Base-by-base conservation (phyloP, 2,113 vertebrate species). In the Archocentrus centrarchus region DNA sequence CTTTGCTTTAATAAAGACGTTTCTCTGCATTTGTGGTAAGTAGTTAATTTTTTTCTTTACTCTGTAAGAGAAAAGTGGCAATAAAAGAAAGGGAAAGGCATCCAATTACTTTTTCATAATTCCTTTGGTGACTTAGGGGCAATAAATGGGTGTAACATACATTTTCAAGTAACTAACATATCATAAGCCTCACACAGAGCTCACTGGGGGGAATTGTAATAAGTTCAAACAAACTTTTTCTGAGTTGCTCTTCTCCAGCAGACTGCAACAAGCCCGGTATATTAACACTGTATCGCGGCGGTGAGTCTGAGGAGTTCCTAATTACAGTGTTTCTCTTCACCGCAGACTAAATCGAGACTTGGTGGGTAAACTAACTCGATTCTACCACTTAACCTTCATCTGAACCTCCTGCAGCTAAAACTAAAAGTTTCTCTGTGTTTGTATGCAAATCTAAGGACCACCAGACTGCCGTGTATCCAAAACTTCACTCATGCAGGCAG, bases 281-380 rank as follows among this genome's bases (percentile, higher is more conserved):
- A 84, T 79, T 86, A 89, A 89, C 89, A 83, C 80, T 35, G 83
- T 53, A 77, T 62, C 77, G 89, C 18, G 59, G 88, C 20, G 82
- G 90, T 89, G 81, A 90, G 91, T 41, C 84, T 86, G 88, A 84
- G 86, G 84, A 94, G 93, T 63, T 88, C 75, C 89, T 94, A 95
- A 95, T 95, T 89, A 95, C 91, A 93, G 92, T 91, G 90, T 88
- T 91, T 81, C 82, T 82, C 86, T 88, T 77, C 70, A 22, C 86
- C 89, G 85, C 88, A 91, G 94, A 92, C 93, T 94, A 93, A 94
- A 94, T 92, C 90, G 86, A 92, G 89, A 76, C 91, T 89, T 75
- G 59, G 93, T 93, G 91, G 92, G 89, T 93, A 93, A 94, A 93
- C 90, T 85, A 68, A 85, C 92, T 89, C 85, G 88, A 83, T 89